Percentiles rank a stretch among this genome's conserved stretches.
Evolutionary conservation across 1,140 invertebrate genomes (phyloP).

Genomic region (Drosophila ficusphila): DNA sequence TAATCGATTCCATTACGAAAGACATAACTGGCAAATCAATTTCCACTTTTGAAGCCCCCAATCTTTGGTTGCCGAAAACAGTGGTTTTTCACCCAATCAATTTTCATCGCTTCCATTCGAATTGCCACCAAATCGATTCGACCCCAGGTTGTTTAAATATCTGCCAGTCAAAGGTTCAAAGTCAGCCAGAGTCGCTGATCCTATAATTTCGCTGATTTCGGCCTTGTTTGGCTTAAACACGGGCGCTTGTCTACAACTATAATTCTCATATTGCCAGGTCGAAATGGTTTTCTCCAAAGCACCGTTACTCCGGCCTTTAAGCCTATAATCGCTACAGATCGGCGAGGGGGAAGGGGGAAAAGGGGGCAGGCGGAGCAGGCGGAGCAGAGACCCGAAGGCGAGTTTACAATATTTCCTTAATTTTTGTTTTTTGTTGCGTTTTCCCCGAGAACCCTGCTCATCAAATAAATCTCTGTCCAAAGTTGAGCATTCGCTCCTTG

Average conservation of each 20-base stretch:
- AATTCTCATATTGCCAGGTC: conserved; percentile 41
- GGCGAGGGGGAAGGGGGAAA: not conserved
- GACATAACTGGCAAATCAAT: not conserved
- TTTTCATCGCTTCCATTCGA: conserved; percentile 31
- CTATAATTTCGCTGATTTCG: conserved; percentile 36
- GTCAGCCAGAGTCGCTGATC: conserved; percentile 12
- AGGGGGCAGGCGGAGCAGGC: not conserved
- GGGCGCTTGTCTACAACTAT: conserved; percentile 41
- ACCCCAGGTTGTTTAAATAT: conserved; percentile 37
- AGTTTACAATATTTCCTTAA: conserved; percentile 55
- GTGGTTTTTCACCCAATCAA: conserved; percentile 29
- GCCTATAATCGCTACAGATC: conserved; percentile 58
- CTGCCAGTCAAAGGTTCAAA: conserved; percentile 47
- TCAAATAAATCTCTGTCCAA: conserved; percentile 80
- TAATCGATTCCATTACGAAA: no score
- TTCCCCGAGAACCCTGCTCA: conserved; percentile 54
- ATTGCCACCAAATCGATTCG: conserved; percentile 34
- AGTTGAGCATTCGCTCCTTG: conserved; percentile 50
- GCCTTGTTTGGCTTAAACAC: conserved; percentile 42
- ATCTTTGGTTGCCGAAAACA: not conserved
- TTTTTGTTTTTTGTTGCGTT: conserved; percentile 20
- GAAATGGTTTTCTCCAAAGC: conserved; percentile 29
- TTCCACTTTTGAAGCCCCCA: not conserved
- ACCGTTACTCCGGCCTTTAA: conserved; percentile 66
- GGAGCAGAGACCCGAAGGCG: conserved; percentile 27